These are phyloP conservation scores for Sialia sialis DNA, from an alignment of 2,113 vertebrate species.

Conservation along the genomic window DNA sequence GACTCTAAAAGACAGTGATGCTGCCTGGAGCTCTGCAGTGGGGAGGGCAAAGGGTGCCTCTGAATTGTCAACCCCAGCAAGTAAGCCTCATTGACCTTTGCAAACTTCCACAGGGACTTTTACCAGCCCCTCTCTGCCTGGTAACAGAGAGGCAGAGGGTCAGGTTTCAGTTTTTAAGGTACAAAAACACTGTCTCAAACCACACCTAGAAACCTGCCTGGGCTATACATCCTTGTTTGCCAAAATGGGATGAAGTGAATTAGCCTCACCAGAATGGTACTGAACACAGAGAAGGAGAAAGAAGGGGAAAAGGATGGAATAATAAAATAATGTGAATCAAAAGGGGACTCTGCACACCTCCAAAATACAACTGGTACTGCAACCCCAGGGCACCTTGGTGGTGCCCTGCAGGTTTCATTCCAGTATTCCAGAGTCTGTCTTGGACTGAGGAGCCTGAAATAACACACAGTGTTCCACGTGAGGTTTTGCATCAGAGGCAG, in stretches of 20 bases:
- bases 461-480: accelerated
- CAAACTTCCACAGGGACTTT: background rate
- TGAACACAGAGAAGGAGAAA: background rate
- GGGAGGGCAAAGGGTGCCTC: background rate
- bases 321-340: background rate
- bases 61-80: background rate
- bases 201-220: background rate
- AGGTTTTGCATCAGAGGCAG: background rate
- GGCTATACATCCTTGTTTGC: background rate
- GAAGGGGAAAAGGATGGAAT: background rate
- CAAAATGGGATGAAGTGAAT: background rate
- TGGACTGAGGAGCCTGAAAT: background rate
- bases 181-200: background rate
- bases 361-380: background rate
- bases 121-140: background rate
- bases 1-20: background rate
- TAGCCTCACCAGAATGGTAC: background rate
- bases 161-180: background rate
- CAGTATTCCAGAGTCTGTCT: background rate
- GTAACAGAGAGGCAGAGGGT: background rate
- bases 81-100: background rate
- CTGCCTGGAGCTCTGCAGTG: background rate
- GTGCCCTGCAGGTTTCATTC: background rate
- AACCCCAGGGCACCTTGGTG: background rate
- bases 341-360: background rate